phyloP scores from a whole-genome alignment of 2,888 invertebrate genomes.

The Troides helena region DNA sequence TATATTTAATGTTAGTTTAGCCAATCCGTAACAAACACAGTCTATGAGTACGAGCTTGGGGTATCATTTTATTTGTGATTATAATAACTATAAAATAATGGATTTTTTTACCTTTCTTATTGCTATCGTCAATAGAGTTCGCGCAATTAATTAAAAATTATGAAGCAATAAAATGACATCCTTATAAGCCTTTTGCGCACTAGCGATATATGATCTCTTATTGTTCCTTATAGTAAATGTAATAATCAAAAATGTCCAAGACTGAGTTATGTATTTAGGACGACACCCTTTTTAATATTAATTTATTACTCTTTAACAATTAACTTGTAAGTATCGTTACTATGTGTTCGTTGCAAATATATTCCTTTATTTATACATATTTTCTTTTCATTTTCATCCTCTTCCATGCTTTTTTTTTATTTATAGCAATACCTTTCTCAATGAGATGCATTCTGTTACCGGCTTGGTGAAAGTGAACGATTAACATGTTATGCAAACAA shows the following conservation, averaged over 20 bases:
- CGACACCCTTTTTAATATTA: conserved; percentile 35
- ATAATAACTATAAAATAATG: conserved; percentile 7
- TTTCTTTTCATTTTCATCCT: conserved; percentile 79
- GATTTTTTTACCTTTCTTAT: conserved; percentile 5
- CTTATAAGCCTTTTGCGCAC: conserved; percentile 42
- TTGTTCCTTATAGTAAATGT: conserved; percentile 66
- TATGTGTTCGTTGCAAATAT: conserved; percentile 80
- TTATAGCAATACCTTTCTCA: conserved; percentile 70
- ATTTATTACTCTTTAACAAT: conserved; percentile 58
- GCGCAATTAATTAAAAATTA: background rate
- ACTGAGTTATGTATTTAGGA: conserved; percentile 61
- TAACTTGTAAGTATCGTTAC: conserved; percentile 70
- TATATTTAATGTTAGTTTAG: conserved; percentile 24
- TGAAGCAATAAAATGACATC: conserved; percentile 32
- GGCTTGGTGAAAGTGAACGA: conserved; percentile 74
- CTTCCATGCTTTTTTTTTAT: conserved; percentile 71
- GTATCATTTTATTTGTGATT: conserved; percentile 32
- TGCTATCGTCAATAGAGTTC: background rate
- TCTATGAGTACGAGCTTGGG: conserved; percentile 33
- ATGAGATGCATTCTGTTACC: conserved; percentile 60
- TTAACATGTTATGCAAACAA: conserved; percentile 61
- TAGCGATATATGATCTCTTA: conserved; percentile 61
- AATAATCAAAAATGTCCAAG: conserved; percentile 50
- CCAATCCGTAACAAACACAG: conserved; percentile 17
- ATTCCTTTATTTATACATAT: conserved; percentile 77